Percentiles rank a stretch among this genome's conserved stretches.
Conservation (phyloP, 2,888 invertebrate species). For the Hypomecis punctinalis region DNA sequence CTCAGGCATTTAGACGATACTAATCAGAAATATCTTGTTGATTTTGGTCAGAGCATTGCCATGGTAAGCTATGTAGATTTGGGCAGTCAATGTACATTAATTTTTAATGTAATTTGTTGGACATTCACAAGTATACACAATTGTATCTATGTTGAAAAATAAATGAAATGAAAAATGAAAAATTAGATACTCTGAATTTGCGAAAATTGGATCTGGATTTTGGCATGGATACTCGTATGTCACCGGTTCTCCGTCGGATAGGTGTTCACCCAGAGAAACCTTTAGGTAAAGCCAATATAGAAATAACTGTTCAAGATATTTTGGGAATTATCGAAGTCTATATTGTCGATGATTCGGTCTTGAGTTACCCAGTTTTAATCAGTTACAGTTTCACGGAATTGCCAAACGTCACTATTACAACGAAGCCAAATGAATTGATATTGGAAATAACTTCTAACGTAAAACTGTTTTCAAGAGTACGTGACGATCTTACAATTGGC, state of each 20-base stretch:
- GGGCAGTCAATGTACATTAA: slow-evolving; percentile 3
- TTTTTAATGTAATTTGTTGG: no score
- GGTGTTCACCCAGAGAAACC: background rate
- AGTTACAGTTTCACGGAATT: background rate
- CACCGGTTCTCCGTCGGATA: background rate
- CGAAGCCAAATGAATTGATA: background rate
- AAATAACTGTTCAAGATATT: no score
- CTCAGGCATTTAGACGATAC: background rate
- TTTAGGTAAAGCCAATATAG: background rate
- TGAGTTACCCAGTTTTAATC: background rate
- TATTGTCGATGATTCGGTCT: background rate
- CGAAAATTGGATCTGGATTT: background rate
- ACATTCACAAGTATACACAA: no score
- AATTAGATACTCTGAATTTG: background rate
- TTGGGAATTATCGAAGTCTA: no score
- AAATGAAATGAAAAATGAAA: no score
- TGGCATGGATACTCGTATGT: background rate
- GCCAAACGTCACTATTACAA: background rate
- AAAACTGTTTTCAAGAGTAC: no score
- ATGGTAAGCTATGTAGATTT: background rate
- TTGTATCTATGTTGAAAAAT: no score
- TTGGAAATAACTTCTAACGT: background rate
- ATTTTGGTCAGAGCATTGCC: background rate
- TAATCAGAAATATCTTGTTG: background rate
- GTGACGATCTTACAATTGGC: no score